These are phyloP conservation scores for Nezara viridula DNA, from an alignment of 2,888 invertebrate genomes.

Conservation along the genomic window DNA sequence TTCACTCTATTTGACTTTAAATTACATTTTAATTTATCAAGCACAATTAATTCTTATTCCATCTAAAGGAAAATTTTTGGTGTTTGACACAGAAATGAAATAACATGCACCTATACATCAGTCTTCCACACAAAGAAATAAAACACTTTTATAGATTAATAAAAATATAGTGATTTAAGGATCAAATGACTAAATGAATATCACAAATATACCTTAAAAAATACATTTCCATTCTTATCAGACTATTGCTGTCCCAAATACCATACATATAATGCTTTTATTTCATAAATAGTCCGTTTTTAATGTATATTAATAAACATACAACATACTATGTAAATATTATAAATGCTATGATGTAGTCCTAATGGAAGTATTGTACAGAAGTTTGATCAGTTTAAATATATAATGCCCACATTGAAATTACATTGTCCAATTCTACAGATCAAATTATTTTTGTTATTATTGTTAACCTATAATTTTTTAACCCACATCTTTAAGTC, in stretches of 20 bases:
- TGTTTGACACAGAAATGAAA: slow-evolving; percentile 1
- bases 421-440: background rate
- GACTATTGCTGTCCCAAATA: background rate
- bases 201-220: slow-evolving; percentile 38
- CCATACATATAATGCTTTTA: background rate
- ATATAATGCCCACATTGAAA: background rate
- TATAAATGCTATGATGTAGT: background rate
- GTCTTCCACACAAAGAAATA: slow-evolving; percentile 36
- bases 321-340: background rate
- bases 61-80: slow-evolving; percentile 15
- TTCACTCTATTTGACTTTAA: slow-evolving; percentile 36
- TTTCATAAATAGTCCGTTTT: background rate
- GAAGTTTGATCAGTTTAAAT: background rate
- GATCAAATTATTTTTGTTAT: background rate
- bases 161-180: slow-evolving; percentile 34
- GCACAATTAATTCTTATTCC: background rate
- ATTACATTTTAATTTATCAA: slow-evolving; percentile 1
- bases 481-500: background rate
- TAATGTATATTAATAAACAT: background rate
- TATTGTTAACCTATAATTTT: background rate
- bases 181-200: slow-evolving; percentile 39
- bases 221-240: background rate
- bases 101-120: slow-evolving; percentile 42
- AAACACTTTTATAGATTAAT: slow-evolving; percentile 36
- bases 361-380: background rate